These are phyloP conservation scores for Clarias macrocephalus DNA, from an alignment of 2,113 vertebrate species.

Conservation along the genomic window DNA sequence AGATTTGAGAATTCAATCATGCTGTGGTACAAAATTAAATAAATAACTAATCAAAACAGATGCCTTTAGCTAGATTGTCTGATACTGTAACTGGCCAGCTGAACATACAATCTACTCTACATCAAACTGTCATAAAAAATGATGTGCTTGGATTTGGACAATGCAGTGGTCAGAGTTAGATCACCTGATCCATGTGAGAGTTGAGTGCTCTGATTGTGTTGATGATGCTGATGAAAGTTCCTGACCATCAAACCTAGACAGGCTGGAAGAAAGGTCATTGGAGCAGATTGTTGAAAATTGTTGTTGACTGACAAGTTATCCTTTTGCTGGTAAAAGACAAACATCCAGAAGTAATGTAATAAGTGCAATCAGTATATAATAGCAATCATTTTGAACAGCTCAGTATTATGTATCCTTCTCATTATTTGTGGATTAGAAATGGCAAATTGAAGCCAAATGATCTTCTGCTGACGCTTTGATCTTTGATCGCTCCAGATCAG, in stretches of 20 bases:
- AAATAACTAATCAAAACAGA: background rate
- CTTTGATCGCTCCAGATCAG: constrained; percentile 38
- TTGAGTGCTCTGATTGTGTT: constrained; percentile 17
- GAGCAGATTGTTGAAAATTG: background rate
- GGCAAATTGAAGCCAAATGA: constrained; percentile 22
- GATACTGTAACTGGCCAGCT: background rate
- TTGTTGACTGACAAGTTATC: background rate
- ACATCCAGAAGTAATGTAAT: background rate
- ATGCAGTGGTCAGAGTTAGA: background rate
- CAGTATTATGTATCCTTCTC: background rate
- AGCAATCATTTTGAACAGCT: background rate
- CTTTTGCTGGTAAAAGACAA: background rate
- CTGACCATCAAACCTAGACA: constrained; percentile 4
- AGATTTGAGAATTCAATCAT: background rate
- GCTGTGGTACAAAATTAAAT: background rate
- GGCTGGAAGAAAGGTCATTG: constrained; percentile 21
- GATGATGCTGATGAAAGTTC: constrained; percentile 28
- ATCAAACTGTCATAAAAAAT: background rate
- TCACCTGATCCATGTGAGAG: constrained; percentile 10
- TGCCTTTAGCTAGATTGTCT: background rate
- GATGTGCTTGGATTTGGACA: background rate
- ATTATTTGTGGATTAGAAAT: constrained; percentile 22
- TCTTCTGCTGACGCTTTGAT: constrained; percentile 46
- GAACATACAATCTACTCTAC: background rate
- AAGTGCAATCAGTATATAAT: background rate